Evolutionary conservation across 1,140 invertebrate species (phyloP), one percentile per base, ranked within the genome.

Genomic region (Trichomalopsis sarcophagae): DNA sequence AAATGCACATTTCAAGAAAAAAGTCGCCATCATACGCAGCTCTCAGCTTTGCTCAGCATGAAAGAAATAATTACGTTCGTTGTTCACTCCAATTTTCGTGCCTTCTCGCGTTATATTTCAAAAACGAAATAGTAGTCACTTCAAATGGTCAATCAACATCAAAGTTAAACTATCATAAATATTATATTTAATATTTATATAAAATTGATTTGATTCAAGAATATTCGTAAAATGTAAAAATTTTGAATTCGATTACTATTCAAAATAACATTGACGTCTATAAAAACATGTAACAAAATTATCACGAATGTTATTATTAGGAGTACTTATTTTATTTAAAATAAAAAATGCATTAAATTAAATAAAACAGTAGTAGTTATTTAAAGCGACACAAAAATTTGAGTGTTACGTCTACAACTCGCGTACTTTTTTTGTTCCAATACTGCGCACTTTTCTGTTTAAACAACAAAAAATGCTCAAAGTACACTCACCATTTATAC

Each of bases 401-500:
- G 47, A 80, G 69, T 85, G 73, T 47, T 62, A 27, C 13, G 1
- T 30, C 11, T 40, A 69, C 71, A 13, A 76, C 47, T 13, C 73
- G 33, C 33, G 44, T 69, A 75, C 40, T 74, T 78, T 47, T 30
- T 69, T 55, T 68, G 69, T 76, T 76, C 23, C 27, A 55, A 71
- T 71, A 75, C 30, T 27, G 40, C 62, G 21, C 79, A 85, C 13
- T 75, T 27, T 23, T 77, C 21, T 68, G 55, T 86, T 88, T 2
- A 68, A 62, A 75, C 86, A 86, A 89, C 87, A 87, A 87, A 86
- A 86, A 81, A 82, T 33, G 62, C 84, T 83, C 81, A 82, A 89
- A 87, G 87, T 90, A 88, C 87, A 89, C 86, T 88, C 87, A 89
- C 87, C 88, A 89, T 89, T 88, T 89, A 90, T 82, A 79, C 84